Evolutionary conservation across 2,113 vertebrate species (phyloP).

Genomic region (Otocyon megalotis): DNA sequence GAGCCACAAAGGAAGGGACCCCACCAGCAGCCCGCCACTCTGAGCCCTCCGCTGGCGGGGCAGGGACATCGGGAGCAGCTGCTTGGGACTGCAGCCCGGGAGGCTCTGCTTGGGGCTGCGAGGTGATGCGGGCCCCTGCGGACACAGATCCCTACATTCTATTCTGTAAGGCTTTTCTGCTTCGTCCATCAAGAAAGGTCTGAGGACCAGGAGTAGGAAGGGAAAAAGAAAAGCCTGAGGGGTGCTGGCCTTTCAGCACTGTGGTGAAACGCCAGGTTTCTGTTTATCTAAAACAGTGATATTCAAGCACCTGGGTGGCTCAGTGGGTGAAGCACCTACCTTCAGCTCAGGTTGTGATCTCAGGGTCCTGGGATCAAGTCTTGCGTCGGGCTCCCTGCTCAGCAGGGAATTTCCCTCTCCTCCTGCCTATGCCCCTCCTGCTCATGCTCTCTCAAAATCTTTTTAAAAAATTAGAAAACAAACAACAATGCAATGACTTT

Average conservation of each 20-base stretch:
- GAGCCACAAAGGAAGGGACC: background rate
- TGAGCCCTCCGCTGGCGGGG: background rate
- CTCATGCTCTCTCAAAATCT: too few relatives aligned
- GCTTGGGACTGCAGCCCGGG: background rate
- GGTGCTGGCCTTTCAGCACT: background rate
- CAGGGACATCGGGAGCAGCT: fast-evolving
- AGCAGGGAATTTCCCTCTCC: too few relatives aligned
- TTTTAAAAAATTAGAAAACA: too few relatives aligned
- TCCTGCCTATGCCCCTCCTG: too few relatives aligned
- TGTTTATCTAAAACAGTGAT: background rate
- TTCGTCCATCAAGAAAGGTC: background rate
- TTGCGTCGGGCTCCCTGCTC: too few relatives aligned
- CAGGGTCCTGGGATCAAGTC: too few relatives aligned
- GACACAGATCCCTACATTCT: background rate
- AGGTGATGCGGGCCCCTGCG: background rate
- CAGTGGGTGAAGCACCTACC: too few relatives aligned
- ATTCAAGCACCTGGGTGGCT: too few relatives aligned
- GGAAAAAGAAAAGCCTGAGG: background rate
- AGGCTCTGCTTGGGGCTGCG: too few relatives aligned
- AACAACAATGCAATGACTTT: too few relatives aligned
- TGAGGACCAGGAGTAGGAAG: background rate
- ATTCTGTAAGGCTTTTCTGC: background rate
- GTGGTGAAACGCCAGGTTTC: background rate
- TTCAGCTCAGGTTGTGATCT: too few relatives aligned
- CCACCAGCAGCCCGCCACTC: too few relatives aligned